Base-by-base conservation (phyloP, 2,888 invertebrate species). In the Hirudinaria manillensis region DNA sequence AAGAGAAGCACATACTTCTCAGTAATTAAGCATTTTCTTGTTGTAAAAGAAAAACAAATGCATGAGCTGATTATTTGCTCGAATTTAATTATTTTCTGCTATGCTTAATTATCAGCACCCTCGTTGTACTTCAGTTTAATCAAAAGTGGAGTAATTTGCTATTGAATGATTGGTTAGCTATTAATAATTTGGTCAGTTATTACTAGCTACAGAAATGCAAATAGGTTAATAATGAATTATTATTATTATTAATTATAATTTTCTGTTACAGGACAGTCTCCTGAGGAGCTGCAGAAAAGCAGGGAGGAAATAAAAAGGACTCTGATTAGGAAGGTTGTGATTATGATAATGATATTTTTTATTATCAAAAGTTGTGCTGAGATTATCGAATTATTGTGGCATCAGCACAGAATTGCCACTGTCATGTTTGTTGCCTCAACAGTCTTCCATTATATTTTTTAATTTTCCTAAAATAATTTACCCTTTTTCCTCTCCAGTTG, bases 291-390 rank as follows among this genome's bases (percentile, higher is more conserved):
- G 86, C 93, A 93, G 83, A 91, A 93, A 85, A 94, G 94, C 74
- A 85, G 83, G 85, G 97, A 98, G 86, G 95, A 96, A 86, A 96
- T 94, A 87, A 95, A 96, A 86, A 91, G 93, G 80, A 94, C 94
- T 87, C 89, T 99, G 78, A 88, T 97, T 82, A 90, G 97, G 85
- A 98, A 98, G 83, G 86, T 87, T 78, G 24, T 61, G 45, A 45
- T 45, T 78, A 81, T 74, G 29, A 13, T 45, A 75, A 70, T 75
- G 16, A 53, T 45, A 4, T 70, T 16, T 34, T 16, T 29, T 36
- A 21, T 24, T 10, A n/a, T 24, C 24, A 32, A 13, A 10, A 27
- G 16, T 55, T 65, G 65, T 29, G n/a, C 10, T n/a, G 13, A 10
- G 13, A 16, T 29, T 65, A 65, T 10, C 65, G n/a, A n/a, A n/a